Percentiles rank a stretch among this genome's conserved stretches.
Conservation (phyloP, 2,888 invertebrate species). For the Peribatodes rhomboidaria region DNA sequence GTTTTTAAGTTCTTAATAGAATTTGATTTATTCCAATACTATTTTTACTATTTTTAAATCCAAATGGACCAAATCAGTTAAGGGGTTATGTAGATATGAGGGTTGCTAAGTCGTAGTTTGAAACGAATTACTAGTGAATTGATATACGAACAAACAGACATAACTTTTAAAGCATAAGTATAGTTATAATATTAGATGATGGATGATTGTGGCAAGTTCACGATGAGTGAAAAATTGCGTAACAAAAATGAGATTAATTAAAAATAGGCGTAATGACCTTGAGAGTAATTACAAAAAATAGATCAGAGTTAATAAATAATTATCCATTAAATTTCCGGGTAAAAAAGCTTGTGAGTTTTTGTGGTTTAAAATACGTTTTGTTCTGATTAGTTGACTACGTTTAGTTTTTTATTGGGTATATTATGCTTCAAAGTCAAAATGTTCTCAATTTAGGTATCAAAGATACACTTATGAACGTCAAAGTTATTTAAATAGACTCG, state of each 20-base stretch:
- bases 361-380: background rate
- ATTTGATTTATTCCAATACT: no score
- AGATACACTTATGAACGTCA: no score
- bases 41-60: no score
- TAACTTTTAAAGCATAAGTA: background rate
- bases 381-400: background rate
- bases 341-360: background rate
- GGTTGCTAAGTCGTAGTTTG: no score
- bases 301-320: slow-evolving; percentile 6
- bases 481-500: no score
- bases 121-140: no score
- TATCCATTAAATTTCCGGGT: background rate
- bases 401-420: no score
- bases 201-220: slow-evolving; percentile 17
- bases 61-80: no score
- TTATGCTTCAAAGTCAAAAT: no score
- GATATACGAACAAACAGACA: background rate
- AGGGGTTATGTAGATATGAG: no score
- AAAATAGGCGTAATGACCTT: slow-evolving; percentile 14
- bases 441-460: no score
- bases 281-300: slow-evolving; percentile 15
- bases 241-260: slow-evolving; percentile 19
- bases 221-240: slow-evolving; percentile 22
- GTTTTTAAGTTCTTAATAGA: no score
- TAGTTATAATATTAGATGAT: slow-evolving; percentile 3